Conservation (phyloP, 1,140 invertebrate species). For the Pollicipes pollicipes region DNA sequence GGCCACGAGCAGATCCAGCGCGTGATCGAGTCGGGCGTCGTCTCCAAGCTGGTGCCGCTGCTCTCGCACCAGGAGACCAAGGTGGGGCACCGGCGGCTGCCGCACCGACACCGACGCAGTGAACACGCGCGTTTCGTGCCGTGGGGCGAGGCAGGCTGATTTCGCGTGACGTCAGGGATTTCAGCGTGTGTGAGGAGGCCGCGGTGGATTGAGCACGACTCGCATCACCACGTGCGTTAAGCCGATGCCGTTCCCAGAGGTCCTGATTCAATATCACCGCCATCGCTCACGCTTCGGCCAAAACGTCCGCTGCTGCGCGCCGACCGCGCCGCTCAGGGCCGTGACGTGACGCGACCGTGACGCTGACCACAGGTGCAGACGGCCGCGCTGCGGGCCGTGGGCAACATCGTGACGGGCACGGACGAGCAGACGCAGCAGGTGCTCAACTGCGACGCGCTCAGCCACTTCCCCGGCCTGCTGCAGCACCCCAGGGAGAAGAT, state of each 20-base stretch:
- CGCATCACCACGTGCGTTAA: too few species aligned
- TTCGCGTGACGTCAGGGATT: too few species aligned
- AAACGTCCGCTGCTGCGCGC: too few species aligned
- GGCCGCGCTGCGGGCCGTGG: conserved; percentile 85
- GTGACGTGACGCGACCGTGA: conserved; percentile 58
- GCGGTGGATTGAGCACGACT: too few species aligned
- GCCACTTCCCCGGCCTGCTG: conserved; percentile 74
- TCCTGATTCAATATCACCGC: too few species aligned
- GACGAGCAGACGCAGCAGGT: conserved; percentile 96
- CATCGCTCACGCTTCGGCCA: too few species aligned
- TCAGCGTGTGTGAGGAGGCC: too few species aligned
- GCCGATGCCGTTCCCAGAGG: too few species aligned
- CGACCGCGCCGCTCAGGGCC: conserved; percentile 88
- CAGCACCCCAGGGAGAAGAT: conserved; percentile 72
- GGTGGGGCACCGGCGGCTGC: conserved; percentile 28
- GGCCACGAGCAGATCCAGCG: conserved; percentile 98
- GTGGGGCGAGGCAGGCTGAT: too few species aligned
- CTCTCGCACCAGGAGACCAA: conserved; percentile 92
- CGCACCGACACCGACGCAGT: too few species aligned
- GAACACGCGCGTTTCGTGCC: too few species aligned
- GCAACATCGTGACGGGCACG: conserved; percentile 97
- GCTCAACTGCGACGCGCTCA: conserved; percentile 80
- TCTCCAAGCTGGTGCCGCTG: conserved; percentile 83
- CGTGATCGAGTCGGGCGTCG: conserved; percentile 91
- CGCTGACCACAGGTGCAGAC: conserved; percentile 51